A percentile compares a stretch with the other conserved stretches of the same genome.
Conservation (phyloP, 2,888 invertebrate genomes). For the Tetranychus piercei region DNA sequence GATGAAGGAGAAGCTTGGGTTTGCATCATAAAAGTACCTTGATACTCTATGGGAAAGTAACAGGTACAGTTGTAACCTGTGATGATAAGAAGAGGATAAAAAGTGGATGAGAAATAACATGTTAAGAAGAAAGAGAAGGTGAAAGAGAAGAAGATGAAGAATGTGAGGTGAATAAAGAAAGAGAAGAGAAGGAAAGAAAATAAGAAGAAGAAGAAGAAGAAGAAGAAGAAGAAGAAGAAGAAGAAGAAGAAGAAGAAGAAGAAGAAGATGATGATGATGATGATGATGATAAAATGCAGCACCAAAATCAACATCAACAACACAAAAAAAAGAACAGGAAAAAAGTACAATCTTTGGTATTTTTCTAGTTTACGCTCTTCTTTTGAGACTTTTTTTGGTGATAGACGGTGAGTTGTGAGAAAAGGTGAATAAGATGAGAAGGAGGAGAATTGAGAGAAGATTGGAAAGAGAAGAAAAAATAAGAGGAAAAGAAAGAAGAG, state of each 20-base stretch:
- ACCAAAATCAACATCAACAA: too few relatives aligned
- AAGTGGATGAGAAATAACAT: neutral
- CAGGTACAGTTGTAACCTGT: slow-evolving; percentile 31
- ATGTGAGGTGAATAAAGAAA: neutral
- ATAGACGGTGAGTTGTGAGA: neutral
- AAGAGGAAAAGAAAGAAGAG: neutral
- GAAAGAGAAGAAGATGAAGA: neutral
- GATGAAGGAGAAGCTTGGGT: slow-evolving; percentile 24
- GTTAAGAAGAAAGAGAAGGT: neutral
- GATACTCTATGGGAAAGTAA: slow-evolving; percentile 46
- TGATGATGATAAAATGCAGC: neutral
- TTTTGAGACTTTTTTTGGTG: neutral
- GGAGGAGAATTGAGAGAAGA: neutral
- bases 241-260: neutral
- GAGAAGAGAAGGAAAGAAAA: neutral
- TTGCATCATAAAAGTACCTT: slow-evolving; percentile 47
- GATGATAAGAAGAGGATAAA: neutral
- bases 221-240: slow-evolving; percentile 8
- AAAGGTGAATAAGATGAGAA: neutral
- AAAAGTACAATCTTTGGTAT: neutral
- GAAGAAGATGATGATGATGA: neutral
- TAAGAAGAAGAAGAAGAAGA: neutral
- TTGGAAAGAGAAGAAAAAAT: neutral
- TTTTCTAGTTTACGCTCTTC: neutral
- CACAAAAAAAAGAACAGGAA: neutral